phyloP scores from a whole-genome alignment of 2,888 invertebrate species.

The Athalia circularis region DNA sequence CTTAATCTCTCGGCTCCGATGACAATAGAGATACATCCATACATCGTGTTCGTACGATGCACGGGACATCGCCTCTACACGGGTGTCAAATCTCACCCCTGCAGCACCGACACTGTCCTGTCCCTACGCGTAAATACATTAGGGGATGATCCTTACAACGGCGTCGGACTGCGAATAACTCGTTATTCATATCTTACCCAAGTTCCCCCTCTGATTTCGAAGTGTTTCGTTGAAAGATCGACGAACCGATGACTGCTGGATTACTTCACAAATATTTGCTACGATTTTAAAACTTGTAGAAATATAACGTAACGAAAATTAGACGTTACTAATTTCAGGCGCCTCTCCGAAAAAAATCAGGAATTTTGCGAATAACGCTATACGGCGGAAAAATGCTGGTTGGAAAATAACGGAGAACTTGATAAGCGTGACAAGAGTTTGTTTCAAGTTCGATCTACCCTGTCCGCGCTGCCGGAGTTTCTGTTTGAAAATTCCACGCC shows the following conservation, averaged over 20 bases:
- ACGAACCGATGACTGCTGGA: too few species aligned
- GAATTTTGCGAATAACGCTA: too few species aligned
- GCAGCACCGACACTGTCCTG: slow-evolving; percentile 60
- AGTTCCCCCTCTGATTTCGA: too few species aligned
- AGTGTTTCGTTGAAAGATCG: too few species aligned
- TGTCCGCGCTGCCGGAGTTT: neutral
- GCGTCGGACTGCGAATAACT: slow-evolving; percentile 55
- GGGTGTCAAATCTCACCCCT: slow-evolving; percentile 72
- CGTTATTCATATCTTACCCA: neutral
- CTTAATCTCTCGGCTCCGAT: slow-evolving; percentile 74
- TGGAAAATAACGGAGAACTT: neutral
- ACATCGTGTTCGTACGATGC: slow-evolving; percentile 67
- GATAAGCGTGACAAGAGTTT: neutral
- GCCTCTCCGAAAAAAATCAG: too few species aligned
- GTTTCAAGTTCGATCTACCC: neutral
- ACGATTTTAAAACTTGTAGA: too few species aligned
- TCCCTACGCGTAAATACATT: slow-evolving; percentile 72
- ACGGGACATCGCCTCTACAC: slow-evolving; percentile 66
- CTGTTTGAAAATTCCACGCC: slow-evolving; percentile 59
- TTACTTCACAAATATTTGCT: too few species aligned
- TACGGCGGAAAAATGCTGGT: too few species aligned
- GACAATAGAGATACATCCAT: slow-evolving; percentile 73
- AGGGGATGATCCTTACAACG: slow-evolving; percentile 73
- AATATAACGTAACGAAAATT: too few species aligned
- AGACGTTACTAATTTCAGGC: too few species aligned